phyloP scores from a whole-genome alignment of 1,140 invertebrate genomes.

The Drosophila lacertosa region DNA sequence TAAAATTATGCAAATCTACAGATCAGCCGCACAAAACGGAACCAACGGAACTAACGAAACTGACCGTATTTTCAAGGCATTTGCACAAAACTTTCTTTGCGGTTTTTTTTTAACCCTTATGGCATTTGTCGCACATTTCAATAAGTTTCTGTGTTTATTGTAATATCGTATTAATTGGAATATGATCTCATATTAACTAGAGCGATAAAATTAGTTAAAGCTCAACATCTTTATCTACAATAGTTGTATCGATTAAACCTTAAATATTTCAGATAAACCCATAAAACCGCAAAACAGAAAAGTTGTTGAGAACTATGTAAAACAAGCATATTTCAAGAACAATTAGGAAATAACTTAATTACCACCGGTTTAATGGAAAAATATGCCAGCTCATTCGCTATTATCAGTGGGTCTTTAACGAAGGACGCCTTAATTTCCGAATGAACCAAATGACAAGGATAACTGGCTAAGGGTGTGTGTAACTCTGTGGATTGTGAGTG shows the following conservation, averaged over 20 bases:
- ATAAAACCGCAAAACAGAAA: background rate
- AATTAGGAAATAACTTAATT: constrained; percentile 29
- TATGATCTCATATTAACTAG: background rate
- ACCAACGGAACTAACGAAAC: background rate
- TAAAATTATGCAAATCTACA: constrained; percentile 78
- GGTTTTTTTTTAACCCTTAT: constrained; percentile 28
- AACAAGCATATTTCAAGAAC: background rate
- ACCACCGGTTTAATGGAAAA: constrained; percentile 8
- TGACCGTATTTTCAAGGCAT: constrained; percentile 1
- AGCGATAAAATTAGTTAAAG: too few relatives aligned
- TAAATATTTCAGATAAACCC: background rate
- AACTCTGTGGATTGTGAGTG: background rate
- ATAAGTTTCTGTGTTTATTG: constrained; percentile 15
- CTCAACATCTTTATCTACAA: too few relatives aligned
- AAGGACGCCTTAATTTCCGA: constrained; percentile 20
- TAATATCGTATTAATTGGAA: background rate
- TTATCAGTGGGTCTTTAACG: constrained; percentile 42
- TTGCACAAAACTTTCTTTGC: constrained; percentile 33
- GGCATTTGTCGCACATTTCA: constrained; percentile 5
- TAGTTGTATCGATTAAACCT: too few relatives aligned
- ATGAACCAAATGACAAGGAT: constrained; percentile 24
- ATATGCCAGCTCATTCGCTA: constrained; percentile 20
- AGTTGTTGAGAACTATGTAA: background rate
- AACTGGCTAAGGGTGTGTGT: constrained; percentile 26
- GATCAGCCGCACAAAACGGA: constrained; percentile 49